Evolutionary conservation across 1,140 invertebrate species (phyloP).

Genomic region (Diplogasteroides magnus): DNA sequence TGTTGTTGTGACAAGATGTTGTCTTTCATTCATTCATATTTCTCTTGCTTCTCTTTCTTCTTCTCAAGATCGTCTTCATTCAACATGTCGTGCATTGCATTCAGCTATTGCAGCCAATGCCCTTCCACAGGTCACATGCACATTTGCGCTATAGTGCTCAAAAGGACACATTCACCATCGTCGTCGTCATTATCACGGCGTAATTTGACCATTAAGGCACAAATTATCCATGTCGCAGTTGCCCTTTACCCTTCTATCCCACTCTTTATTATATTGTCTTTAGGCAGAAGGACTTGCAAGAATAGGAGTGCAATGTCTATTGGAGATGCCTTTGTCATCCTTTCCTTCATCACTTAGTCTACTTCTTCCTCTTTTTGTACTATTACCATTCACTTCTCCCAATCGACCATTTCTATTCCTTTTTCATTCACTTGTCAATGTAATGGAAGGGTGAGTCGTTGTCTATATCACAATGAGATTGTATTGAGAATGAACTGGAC

Average conservation of each 20-base stretch:
- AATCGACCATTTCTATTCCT: background rate
- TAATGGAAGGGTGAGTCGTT: background rate
- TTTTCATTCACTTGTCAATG: background rate
- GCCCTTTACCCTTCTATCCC: no score
- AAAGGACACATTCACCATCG: no score
- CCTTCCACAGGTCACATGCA: background rate
- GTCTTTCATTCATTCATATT: background rate
- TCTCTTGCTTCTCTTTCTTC: background rate
- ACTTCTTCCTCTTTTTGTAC: background rate
- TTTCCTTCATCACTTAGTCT: background rate
- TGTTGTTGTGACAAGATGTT: background rate
- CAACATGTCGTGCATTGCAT: background rate
- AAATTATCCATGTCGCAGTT: no score
- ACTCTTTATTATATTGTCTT: background rate
- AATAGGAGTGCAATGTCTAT: background rate
- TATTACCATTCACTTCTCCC: background rate
- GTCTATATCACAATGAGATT: background rate
- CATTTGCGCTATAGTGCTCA: no score
- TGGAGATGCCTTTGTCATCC: no score
- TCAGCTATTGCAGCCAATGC: background rate
- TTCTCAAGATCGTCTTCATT: background rate
- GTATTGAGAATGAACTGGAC: background rate
- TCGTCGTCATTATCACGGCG: no score
- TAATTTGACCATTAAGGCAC: no score
- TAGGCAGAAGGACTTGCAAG: background rate